These are phyloP conservation scores for Apeira syringaria DNA, from an alignment of 2,888 invertebrate species.

Conservation along the genomic window DNA sequence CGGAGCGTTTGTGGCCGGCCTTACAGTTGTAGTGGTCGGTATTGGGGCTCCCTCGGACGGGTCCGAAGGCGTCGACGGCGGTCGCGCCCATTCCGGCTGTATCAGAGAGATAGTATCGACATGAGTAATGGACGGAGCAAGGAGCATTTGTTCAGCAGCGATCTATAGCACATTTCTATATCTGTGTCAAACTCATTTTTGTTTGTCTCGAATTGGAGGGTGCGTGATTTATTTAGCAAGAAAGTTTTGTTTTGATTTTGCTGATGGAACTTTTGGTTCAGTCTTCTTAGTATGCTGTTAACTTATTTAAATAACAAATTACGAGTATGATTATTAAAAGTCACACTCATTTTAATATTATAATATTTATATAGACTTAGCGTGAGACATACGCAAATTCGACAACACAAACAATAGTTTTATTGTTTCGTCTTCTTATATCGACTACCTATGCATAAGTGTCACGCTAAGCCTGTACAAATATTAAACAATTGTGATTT, in stretches of 20 bases:
- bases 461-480: no score
- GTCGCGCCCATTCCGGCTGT: slow-evolving; percentile 92
- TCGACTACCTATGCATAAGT: no score
- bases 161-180: slow-evolving; percentile 45
- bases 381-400: no score
- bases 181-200: slow-evolving; percentile 34
- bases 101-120: slow-evolving; percentile 42
- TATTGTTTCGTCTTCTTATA: no score
- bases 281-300: no score
- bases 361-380: no score
- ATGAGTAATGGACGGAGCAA: slow-evolving; percentile 44
- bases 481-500: no score
- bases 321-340: no score
- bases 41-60: slow-evolving; percentile 74
- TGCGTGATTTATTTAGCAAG: slow-evolving; percentile 31
- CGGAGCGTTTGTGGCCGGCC: slow-evolving; percentile 41
- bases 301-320: no score
- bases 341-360: no score
- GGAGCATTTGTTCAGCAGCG: slow-evolving; percentile 41
- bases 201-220: slow-evolving; percentile 30
- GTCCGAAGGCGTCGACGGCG: slow-evolving; percentile 87
- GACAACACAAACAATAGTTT: no score
- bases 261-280: neutral
- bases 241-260: slow-evolving; percentile 9
- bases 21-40: slow-evolving; percentile 42